These are phyloP conservation scores for Lasaia peninsularis DNA, from an alignment of 1,140 invertebrate species.

Conservation along the genomic window DNA sequence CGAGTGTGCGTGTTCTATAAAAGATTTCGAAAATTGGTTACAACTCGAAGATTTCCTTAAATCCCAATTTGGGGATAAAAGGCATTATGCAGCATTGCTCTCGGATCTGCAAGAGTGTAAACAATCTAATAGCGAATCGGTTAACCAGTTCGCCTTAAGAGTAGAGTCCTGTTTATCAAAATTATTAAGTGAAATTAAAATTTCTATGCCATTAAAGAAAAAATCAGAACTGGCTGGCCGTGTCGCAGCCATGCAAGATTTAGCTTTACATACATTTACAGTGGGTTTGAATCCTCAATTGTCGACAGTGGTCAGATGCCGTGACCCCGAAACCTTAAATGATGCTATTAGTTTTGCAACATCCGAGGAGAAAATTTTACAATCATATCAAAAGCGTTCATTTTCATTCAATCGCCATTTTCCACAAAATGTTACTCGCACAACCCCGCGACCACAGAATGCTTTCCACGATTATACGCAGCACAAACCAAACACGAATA, in stretches of 20 bases:
- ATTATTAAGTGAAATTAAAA: slow-evolving; percentile 11
- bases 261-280: not conserved
- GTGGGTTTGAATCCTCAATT: not conserved
- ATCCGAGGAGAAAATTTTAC: slow-evolving; percentile 4
- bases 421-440: not conserved
- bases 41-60: slow-evolving; percentile 18
- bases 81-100: slow-evolving; percentile 15
- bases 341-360: slow-evolving; percentile 6
- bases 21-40: slow-evolving; percentile 10
- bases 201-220: slow-evolving; percentile 9
- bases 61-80: slow-evolving; percentile 18
- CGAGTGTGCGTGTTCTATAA: not conserved
- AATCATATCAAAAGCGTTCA: not conserved
- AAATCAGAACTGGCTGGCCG: slow-evolving; percentile 3
- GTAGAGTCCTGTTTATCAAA: not conserved
- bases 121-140: not conserved
- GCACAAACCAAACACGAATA: not conserved
- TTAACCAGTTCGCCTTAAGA: not conserved
- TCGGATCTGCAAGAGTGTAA: slow-evolving; percentile 13
- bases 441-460: not conserved
- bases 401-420: not conserved
- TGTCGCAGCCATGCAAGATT: slow-evolving; percentile 8
- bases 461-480: not conserved
- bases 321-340: not conserved
- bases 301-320: not conserved